These are phyloP conservation scores for Drosophila virilis DNA, from an alignment of 1,140 invertebrate species.

Conservation along the genomic window DNA sequence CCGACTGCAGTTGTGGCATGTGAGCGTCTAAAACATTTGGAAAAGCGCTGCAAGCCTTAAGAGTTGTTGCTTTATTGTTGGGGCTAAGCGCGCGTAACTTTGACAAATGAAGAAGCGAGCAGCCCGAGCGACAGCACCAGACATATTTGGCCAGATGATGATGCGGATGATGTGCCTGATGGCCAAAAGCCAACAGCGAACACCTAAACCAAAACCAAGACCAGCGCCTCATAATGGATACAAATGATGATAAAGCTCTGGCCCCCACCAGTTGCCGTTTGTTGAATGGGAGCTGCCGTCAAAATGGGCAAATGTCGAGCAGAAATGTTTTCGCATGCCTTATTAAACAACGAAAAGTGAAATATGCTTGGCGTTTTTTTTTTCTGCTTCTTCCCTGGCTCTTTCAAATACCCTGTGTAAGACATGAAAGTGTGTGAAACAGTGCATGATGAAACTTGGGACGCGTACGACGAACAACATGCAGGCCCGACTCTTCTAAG, in stretches of 20 bases:
- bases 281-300: conserved; percentile 1
- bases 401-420: conserved; percentile 33
- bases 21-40: conserved; percentile 43
- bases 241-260: conserved; percentile 70
- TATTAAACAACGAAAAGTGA: conserved; percentile 80
- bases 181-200: conserved; percentile 19
- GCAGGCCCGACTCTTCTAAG: no score
- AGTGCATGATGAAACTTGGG: neutral
- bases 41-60: conserved; percentile 50
- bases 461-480: no score
- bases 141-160: conserved; percentile 57
- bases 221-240: conserved; percentile 66
- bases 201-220: conserved; percentile 60
- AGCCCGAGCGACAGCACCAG: neutral
- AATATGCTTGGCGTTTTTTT: conserved; percentile 52
- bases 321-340: conserved; percentile 74
- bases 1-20: conserved; percentile 14
- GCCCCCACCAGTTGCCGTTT: neutral
- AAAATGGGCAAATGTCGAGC: conserved; percentile 9
- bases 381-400: no score
- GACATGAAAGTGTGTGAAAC: neutral
- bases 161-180: conserved; percentile 22
- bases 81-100: conserved; percentile 63
- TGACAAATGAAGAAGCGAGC: conserved; percentile 70
- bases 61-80: conserved; percentile 41